Evolutionary conservation across 2,797 vertebrate species (phyloP), one percentile per base, ranked within the genome.

Genomic region (Ctenochaetus hawaiiensis): DNA sequence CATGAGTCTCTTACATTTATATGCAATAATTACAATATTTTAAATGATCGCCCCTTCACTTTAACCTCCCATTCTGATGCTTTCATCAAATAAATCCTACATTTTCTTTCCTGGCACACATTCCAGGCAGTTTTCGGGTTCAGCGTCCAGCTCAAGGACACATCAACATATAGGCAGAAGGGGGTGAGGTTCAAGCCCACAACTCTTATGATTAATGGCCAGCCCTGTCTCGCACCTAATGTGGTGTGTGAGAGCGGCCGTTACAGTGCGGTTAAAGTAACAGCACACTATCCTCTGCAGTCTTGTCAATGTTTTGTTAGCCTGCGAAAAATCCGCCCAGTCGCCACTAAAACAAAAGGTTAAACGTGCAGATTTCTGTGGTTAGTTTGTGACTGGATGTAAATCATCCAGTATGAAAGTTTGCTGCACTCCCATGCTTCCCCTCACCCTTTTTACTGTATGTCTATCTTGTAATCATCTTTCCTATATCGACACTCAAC

Each of bases 181-280:
- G 62, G 74, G 61, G 45, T 39, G 51, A 47, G 52, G 47, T 71
- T 74, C 51, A 47, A 64, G 67, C 58, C 11, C 34, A 23, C 67
- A 63, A 64, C 69, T 34, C 22, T 60, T 61, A 69, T 61, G 67
- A 81, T 78, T 65, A 81, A 78, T 81, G 83, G 59, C 53, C 52
- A 17, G 43, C 1, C 30, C 47, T 12, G n/a, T 66, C 23, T 17
- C 56, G 26, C 20, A 37, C 30, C 22, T 43, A 47, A 47, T 66
- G 44, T 39, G n/a, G 47, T 41, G 67, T 58, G 56, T 53, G 61
- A 2, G 7, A 37, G 26, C 37, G 9, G 39, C 23, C 47, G 13
- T 22, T 37, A 53, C 16, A 49, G 45, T 43, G 34, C 13, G 1
- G 10, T 63, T 68, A 69, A 67, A 71, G 62, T 37, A 70, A 17